These are phyloP conservation scores for Anoplophora glabripennis DNA, from an alignment of 1,140 invertebrate genomes.

Conservation along the genomic window DNA sequence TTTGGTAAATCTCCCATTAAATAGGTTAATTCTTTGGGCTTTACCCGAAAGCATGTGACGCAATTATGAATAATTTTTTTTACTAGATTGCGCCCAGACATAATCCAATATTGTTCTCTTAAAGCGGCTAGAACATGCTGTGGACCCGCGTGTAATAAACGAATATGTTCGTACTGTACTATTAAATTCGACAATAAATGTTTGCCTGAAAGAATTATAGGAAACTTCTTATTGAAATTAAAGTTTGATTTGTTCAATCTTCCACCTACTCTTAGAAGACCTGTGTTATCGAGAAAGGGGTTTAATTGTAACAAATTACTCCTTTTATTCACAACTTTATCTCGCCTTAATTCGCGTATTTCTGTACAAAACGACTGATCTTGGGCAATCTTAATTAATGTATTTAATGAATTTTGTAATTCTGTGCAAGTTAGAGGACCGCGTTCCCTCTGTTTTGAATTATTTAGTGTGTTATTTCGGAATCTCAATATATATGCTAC, in stretches of 20 bases:
- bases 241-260: background rate
- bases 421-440: background rate
- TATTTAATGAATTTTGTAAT: background rate
- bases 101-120: constrained; percentile 33
- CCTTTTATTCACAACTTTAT: background rate
- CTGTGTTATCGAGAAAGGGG: background rate
- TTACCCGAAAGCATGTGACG: constrained; percentile 14
- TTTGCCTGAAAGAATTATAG: background rate
- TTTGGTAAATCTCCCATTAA: constrained; percentile 10
- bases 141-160: constrained; percentile 34
- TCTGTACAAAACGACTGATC: constrained; percentile 5
- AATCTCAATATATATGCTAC: constrained; percentile 3
- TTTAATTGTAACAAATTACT: background rate
- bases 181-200: constrained; percentile 29
- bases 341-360: background rate
- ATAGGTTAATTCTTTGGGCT: constrained; percentile 3
- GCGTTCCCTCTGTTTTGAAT: background rate
- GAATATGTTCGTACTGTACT: constrained; percentile 31
- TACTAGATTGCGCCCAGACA: constrained; percentile 20
- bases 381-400: constrained; percentile 10
- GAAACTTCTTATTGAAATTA: background rate
- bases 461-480: constrained; percentile 2
- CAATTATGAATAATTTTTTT: constrained; percentile 22
- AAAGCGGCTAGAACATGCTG: constrained; percentile 32
- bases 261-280: background rate